Percentiles rank a stretch among this genome's conserved stretches.
phyloP scores from a whole-genome alignment of 2,797 vertebrate genomes.

The Carapus acus region DNA sequence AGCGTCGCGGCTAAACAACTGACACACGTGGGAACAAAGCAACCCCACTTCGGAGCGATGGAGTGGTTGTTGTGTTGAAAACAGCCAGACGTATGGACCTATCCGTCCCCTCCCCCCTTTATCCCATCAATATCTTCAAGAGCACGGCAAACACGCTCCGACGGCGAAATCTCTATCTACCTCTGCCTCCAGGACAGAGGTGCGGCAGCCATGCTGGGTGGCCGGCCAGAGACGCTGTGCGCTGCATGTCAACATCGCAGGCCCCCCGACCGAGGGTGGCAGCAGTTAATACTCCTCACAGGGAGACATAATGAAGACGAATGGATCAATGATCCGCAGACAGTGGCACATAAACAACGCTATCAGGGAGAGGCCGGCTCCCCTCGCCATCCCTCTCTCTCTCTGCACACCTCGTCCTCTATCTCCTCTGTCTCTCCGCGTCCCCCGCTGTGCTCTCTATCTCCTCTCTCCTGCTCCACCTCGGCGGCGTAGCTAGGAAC shows the following conservation, averaged over 20 bases:
- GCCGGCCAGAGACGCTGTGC: constrained; percentile 24
- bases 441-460: constrained; percentile 20
- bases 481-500: constrained; percentile 20
- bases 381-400: constrained; percentile 22
- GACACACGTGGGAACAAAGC: constrained; percentile 17
- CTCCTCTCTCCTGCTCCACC: constrained; percentile 18
- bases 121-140: constrained; percentile 1
- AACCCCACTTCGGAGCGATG: constrained; percentile 7
- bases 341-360: constrained; percentile 58
- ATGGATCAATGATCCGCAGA: constrained; percentile 62
- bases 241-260: constrained; percentile 50
- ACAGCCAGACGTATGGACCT: too few relatives aligned
- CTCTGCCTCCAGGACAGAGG: constrained; percentile 22
- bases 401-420: constrained; percentile 12
- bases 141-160: not conserved
- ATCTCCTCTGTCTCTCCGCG: constrained; percentile 21
- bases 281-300: constrained; percentile 61
- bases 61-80: constrained; percentile 7
- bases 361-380: constrained; percentile 46
- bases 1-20: constrained; percentile 5
- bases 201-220: constrained; percentile 32
- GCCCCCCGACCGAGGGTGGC: constrained; percentile 51
- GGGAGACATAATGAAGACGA: constrained; percentile 64
- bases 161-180: not conserved
- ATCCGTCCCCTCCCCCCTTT: constrained; percentile 1